Percentiles rank a stretch among this genome's conserved stretches.
Conservation (phyloP, 2,797 vertebrate species). For the Morelia viridis region DNA sequence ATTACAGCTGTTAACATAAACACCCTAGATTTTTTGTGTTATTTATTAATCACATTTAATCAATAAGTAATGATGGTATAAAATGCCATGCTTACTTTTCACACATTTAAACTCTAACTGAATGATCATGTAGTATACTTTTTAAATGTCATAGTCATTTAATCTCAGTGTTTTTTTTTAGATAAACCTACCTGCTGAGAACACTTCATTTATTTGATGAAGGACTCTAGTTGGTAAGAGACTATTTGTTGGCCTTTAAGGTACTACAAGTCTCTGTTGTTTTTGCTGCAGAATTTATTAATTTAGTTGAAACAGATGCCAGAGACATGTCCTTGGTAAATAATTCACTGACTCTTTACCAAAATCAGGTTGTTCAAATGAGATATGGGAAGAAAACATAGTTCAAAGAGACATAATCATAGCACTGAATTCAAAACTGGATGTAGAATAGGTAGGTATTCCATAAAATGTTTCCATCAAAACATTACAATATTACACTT, state of each 20-base stretch:
- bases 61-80: background rate
- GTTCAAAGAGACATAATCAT: background rate
- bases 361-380: background rate
- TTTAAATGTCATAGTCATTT: background rate
- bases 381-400: background rate
- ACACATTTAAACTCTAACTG: background rate
- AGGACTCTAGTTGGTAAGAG: background rate
- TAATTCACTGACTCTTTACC: background rate
- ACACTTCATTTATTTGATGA: background rate
- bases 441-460: no score
- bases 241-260: background rate
- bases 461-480: background rate
- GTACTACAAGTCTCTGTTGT: background rate
- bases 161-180: background rate
- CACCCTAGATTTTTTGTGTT: background rate
- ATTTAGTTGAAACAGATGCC: background rate
- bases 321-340: background rate
- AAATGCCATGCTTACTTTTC: background rate
- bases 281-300: background rate
- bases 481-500: background rate
- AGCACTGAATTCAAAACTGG: background rate
- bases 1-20: background rate
- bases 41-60: background rate
- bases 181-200: background rate
- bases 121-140: background rate